Conservation (phyloP, 2,797 vertebrate genomes). For the Pagetopsis macropterus region DNA sequence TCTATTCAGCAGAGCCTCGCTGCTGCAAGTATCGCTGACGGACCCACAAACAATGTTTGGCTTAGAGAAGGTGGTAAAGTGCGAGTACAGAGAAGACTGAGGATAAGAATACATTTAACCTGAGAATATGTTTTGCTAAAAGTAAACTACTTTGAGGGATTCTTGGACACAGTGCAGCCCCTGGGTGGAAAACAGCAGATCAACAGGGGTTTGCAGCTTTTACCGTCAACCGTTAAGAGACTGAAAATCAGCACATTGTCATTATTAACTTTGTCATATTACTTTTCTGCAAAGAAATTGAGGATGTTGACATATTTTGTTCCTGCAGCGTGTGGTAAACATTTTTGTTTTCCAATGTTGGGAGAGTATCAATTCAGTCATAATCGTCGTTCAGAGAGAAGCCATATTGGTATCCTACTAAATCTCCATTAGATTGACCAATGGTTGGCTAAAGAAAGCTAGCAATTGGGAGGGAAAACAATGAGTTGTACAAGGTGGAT, state of each 20-base stretch:
- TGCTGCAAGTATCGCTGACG: constrained; percentile 47
- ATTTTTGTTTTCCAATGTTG: background rate
- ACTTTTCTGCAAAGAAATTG: constrained; percentile 5
- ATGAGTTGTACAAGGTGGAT: background rate
- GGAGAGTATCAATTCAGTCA: too few species aligned
- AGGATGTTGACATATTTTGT: background rate
- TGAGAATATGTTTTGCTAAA: constrained; percentile 30
- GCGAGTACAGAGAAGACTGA: constrained; percentile 19
- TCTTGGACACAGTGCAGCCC: constrained; percentile 38
- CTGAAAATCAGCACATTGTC: constrained; percentile 25
- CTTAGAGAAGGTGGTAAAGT: constrained; percentile 30
- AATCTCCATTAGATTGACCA: background rate
- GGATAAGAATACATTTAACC: constrained; percentile 44
- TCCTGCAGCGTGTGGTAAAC: background rate
- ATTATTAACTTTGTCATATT: constrained; percentile 10
- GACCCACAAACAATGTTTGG: constrained; percentile 46
- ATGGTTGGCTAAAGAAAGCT: background rate
- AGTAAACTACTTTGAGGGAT: constrained; percentile 37
- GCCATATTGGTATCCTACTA: background rate
- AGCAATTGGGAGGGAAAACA: background rate
- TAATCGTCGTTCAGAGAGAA: background rate
- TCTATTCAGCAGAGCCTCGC: constrained; percentile 41
- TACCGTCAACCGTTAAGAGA: constrained; percentile 8
- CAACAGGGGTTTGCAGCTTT: constrained; percentile 39
- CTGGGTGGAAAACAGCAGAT: constrained; percentile 43